These are phyloP conservation scores for Neoaliturus tenellus DNA, from an alignment of 2,888 invertebrate genomes.

Conservation along the genomic window DNA sequence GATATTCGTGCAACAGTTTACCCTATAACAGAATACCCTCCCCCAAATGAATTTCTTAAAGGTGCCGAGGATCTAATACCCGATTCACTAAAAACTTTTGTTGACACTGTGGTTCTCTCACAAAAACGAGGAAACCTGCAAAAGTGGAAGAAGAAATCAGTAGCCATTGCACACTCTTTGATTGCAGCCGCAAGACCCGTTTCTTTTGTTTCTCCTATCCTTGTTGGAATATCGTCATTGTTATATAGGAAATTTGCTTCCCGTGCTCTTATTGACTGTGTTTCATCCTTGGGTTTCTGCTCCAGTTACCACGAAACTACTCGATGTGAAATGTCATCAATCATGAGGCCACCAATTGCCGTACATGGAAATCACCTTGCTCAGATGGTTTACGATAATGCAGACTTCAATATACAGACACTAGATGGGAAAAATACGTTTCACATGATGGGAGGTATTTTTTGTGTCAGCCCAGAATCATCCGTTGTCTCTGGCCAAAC, in stretches of 20 bases:
- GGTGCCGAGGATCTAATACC: constrained; percentile 58
- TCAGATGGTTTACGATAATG: constrained; percentile 69
- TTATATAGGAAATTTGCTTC: constrained; percentile 67
- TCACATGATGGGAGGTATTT: constrained; percentile 68
- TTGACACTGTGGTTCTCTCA: background rate
- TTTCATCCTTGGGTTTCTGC: constrained; percentile 66
- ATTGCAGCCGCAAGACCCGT: constrained; percentile 39
- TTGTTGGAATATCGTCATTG: constrained; percentile 66
- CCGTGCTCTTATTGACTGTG: constrained; percentile 63
- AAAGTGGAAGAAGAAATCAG: constrained; percentile 21
- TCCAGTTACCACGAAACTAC: constrained; percentile 66
- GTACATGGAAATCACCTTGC: constrained; percentile 61
- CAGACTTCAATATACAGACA: constrained; percentile 67
- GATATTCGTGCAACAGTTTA: constrained; percentile 68
- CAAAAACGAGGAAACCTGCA: background rate
- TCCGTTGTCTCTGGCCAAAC: background rate
- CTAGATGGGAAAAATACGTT: constrained; percentile 62
- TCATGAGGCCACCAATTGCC: constrained; percentile 58
- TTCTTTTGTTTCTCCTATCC: constrained; percentile 68
- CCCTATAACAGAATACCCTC: constrained; percentile 66
- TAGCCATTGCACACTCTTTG: background rate
- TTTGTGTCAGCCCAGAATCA: constrained; percentile 63
- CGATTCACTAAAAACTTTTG: background rate
- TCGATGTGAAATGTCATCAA: constrained; percentile 66
- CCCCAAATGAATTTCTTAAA: constrained; percentile 64